Base-by-base conservation (phyloP, 1,140 invertebrate genomes). In the Panulirus ornatus region DNA sequence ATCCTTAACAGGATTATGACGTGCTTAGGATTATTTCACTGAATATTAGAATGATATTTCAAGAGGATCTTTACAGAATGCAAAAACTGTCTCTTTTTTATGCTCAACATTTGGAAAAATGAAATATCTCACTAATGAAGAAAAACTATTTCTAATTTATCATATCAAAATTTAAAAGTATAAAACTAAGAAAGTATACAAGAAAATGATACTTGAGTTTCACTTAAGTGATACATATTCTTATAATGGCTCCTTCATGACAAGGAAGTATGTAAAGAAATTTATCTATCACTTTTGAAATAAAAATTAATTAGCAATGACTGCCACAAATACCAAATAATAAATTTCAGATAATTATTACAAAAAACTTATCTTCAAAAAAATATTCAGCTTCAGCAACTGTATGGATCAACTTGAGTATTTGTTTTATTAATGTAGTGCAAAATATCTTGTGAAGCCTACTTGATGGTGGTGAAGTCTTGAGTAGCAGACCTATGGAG, bases 401-500 rank as follows among this genome's bases (percentile, higher is more conserved):
- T 66, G 58, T 66, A 66, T 16, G 58, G 58, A 30, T 66, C 58
- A 30, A 66, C 58, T 66, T 66, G n/a, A 66, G 58, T 22, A 66
- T 30, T 30, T 66, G 27, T 27, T n/a, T 66, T 66, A 66, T 22
- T n/a, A 66, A 22, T 30, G n/a, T 66, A 66, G 58, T 66, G 58
- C 58, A 66, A 66, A 27, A 66, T 66, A 66, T 66, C 22, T 66
- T 8, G 58, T 66, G 58, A 66, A 16, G 27, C 58, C 58, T 66
- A 66, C 58, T 66, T 66, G 58, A 66, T n/a, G 22, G 22, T 30
- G 58, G 58, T 66, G 58, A 66, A 66, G 58, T 66, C 58, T 66
- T 66, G 58, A 66, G 58, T 22, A 66, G n/a, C 58, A 66, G 58
- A 66, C 58, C 58, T 66, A 66, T 11, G 58, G 58, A 66, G 58